Evolutionary conservation across 2,113 vertebrate species (phyloP).

Genomic region (Thalassarche chlororhynchos): DNA sequence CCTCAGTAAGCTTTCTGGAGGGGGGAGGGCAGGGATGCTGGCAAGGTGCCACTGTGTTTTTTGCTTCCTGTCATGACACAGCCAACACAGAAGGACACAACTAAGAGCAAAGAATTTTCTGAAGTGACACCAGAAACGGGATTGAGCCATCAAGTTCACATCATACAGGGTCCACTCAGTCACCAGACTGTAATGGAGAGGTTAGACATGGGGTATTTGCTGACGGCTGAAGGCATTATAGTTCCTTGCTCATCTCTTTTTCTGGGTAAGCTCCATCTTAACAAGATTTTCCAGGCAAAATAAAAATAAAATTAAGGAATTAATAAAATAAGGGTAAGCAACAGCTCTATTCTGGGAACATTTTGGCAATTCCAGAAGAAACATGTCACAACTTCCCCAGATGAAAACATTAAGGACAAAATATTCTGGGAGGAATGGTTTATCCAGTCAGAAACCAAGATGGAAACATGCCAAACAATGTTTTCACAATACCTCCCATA

Average conservation of each 20-base stretch:
- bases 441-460: background rate
- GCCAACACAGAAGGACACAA: background rate
- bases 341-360: background rate
- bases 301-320: background rate
- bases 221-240: background rate
- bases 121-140: background rate
- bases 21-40: background rate
- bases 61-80: background rate
- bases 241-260: background rate
- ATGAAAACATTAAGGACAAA: background rate
- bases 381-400: background rate
- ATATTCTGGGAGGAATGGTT: background rate
- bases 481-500: background rate
- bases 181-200: background rate
- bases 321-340: background rate
- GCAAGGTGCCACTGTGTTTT: background rate
- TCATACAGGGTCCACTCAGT: background rate
- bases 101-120: background rate
- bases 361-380: background rate
- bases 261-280: background rate
- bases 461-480: background rate
- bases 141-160: background rate
- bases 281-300: background rate
- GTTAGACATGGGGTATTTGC: background rate
- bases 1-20: background rate